phyloP scores from a whole-genome alignment of 2,888 invertebrate species.

The Ernsta delagoae region DNA sequence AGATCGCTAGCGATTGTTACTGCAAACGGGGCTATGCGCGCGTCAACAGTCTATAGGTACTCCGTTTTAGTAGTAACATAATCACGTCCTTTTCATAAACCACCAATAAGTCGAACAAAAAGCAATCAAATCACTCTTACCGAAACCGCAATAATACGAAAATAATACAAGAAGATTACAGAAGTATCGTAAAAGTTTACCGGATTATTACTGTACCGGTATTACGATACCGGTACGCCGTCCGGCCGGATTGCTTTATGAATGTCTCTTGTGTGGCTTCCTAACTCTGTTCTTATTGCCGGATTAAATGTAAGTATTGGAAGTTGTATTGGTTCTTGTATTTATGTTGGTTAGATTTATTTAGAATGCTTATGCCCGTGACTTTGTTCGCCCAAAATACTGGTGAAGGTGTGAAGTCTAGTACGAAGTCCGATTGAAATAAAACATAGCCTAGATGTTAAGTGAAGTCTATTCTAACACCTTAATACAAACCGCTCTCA shows the following conservation, averaged over 20 bases:
- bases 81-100: background rate
- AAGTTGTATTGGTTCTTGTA: background rate
- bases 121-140: conserved; percentile 5
- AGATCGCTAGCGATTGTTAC: too few relatives aligned
- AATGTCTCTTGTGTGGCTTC: conserved; percentile 11
- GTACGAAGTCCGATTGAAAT: too few relatives aligned
- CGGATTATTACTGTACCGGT: conserved; percentile 10
- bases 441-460: too few relatives aligned
- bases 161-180: background rate
- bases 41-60: too few relatives aligned
- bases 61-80: background rate
- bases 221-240: background rate
- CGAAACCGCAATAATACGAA: conserved; percentile 1
- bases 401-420: too few relatives aligned
- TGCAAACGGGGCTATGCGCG: too few relatives aligned
- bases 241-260: conserved; percentile 4
- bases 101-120: conserved; percentile 1
- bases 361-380: too few relatives aligned
- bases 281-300: background rate
- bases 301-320: background rate
- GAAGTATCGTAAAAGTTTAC: conserved; percentile 12
- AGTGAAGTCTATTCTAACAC: too few relatives aligned
- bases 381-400: too few relatives aligned
- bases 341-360: background rate
- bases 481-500: too few relatives aligned